These are phyloP conservation scores for Drosophila borealis DNA, from an alignment of 2,888 invertebrate genomes.

Conservation along the genomic window DNA sequence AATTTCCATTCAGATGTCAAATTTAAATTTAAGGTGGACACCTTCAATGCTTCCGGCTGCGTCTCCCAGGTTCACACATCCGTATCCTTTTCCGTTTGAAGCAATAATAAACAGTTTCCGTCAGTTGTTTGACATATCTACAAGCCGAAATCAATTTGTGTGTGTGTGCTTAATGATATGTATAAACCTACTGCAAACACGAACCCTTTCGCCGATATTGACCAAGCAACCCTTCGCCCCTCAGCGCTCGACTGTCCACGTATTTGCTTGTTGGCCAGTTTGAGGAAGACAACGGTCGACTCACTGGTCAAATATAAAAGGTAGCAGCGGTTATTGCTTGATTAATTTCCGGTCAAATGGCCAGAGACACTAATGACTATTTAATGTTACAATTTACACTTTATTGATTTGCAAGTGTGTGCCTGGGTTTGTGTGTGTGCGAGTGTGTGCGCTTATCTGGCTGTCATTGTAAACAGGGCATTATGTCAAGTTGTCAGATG, in stretches of 20 bases:
- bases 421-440: conserved; percentile 7
- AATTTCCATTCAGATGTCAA: conserved; percentile 2
- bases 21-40: conserved; percentile 26
- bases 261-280: conserved; percentile 17
- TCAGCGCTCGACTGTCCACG: background rate
- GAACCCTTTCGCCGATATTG: conserved; percentile 60
- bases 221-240: background rate
- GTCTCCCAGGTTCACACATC: conserved; percentile 64
- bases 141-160: conserved; percentile 66
- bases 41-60: conserved; percentile 23
- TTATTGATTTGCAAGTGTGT: conserved; percentile 69
- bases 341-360: conserved; percentile 82
- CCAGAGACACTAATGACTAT: conserved; percentile 78
- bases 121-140: conserved; percentile 74
- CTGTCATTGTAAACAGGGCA: conserved; percentile 54
- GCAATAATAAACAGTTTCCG: conserved; percentile 81
- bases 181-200: conserved; percentile 63
- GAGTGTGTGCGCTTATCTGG: conserved; percentile 8
- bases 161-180: conserved; percentile 72
- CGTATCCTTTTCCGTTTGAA: conserved; percentile 76
- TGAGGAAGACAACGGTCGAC: conserved; percentile 30
- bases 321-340: conserved; percentile 78
- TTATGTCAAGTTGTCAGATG: conserved; percentile 66
- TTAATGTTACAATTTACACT: conserved; percentile 81
- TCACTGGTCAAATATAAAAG: conserved; percentile 75